Base-by-base conservation (phyloP, 1,140 invertebrate genomes). In the Drosophila aff. region DNA sequence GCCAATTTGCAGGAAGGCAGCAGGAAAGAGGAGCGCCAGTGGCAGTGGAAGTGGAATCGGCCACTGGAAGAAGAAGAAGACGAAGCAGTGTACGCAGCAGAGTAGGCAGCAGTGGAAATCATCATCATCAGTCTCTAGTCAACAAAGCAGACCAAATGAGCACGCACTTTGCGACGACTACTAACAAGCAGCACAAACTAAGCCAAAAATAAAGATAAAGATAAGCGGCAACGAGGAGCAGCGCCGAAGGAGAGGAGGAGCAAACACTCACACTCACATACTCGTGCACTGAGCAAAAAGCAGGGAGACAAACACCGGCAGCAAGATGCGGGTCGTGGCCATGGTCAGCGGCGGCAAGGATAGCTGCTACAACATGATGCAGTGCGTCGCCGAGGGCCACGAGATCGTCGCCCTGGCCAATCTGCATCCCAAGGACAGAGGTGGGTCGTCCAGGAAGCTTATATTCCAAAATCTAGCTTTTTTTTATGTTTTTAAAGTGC, bases 301-400 rank as follows among this genome's bases (percentile, higher is more conserved):
- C 38, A 62, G 2, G 15, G 21, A 36, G 2, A 16, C 5, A 23
- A 23, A 7, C 13, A 38, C 53, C 33, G 18, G 40, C 57, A 33
- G 21, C 67, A 89, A 78, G 63, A 98, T 98, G 97, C 96, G 95
- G 93, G 96, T 98, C 64, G 97, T 98, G 64, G 97, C 97, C 62
- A 94, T 98, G 92, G 95, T 98, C 80, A 99, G 98, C 94, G 99
- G 99, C 87, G 99, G 99, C 68, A 99, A 99, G 94, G 99, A 99
- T 94, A 99, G 98, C 94, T 99, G 97, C 94, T 99, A 97, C 94
- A 99, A 99, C 93, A 98, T 99, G 96, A 97, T 99, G 96, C 97
- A 99, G 94, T 99, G 98, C 94, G 96, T 99, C 81, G 96, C 96
- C 85, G 97, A 98, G 92, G 98, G 98, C 40, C 99, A 99, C 94